A percentile compares a stretch with the other conserved stretches of the same genome.
Evolutionary conservation across 2,888 invertebrate species (phyloP).

Genomic region (Nymphalis c-album): DNA sequence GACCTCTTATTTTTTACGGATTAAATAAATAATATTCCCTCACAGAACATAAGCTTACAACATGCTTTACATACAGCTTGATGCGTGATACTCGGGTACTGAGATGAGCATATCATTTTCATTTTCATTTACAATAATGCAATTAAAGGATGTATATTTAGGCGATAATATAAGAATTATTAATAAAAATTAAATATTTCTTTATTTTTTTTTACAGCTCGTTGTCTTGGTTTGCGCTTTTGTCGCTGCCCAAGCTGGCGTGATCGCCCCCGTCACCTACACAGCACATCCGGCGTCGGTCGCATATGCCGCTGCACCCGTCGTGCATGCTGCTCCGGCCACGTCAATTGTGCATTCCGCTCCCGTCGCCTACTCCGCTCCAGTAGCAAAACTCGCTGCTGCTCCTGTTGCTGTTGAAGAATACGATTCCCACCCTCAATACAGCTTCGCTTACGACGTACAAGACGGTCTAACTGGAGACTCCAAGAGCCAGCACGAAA

Average conservation of each 20-base stretch:
- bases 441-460: constrained; percentile 75
- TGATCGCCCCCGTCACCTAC: constrained; percentile 54
- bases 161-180: not conserved
- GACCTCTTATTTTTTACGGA: too few relatives aligned
- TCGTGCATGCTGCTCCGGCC: constrained; percentile 47
- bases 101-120: too few relatives aligned
- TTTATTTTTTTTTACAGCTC: constrained; percentile 49
- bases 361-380: constrained; percentile 51
- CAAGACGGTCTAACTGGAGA: constrained; percentile 69
- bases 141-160: too few relatives aligned
- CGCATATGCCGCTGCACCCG: constrained; percentile 51
- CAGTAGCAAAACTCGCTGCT: constrained; percentile 52
- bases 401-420: constrained; percentile 54
- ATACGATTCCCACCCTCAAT: constrained; percentile 67
- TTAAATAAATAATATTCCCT: too few relatives aligned
- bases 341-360: constrained; percentile 49
- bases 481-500: constrained; percentile 65
- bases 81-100: too few relatives aligned
- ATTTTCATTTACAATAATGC: too few relatives aligned
- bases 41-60: too few relatives aligned
- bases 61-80: too few relatives aligned
- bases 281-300: constrained; percentile 68
- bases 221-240: constrained; percentile 62
- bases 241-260: constrained; percentile 57
- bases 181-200: constrained; percentile 8